Conservation (phyloP, 2,797 vertebrate genomes). For the Halcyon chelicuti region DNA sequence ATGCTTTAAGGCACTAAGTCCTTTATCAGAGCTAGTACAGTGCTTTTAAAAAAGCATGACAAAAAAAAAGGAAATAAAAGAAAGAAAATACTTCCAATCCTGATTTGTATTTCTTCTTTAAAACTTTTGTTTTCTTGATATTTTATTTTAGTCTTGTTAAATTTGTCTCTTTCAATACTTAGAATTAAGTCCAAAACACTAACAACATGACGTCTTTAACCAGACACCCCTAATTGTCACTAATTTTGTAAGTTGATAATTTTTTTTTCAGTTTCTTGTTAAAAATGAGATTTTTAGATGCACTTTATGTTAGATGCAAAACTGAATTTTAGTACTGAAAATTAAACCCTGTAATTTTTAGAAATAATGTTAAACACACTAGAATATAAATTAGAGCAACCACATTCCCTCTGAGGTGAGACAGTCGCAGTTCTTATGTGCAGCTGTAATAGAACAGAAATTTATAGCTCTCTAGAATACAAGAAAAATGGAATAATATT, state of each 20-base stretch:
- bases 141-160: not conserved
- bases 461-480: not conserved
- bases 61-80: not conserved
- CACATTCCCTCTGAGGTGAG: not conserved
- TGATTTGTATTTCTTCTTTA: not conserved
- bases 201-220: not conserved
- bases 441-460: not conserved
- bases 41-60: not conserved
- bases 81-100: not conserved
- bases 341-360: not conserved
- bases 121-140: not conserved
- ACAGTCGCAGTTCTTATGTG: not conserved
- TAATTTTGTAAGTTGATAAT: not conserved
- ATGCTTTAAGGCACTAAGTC: not conserved
- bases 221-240: not conserved
- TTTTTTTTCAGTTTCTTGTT: not conserved
- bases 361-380: not conserved
- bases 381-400: not conserved
- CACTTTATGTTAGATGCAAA: not conserved
- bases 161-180: not conserved
- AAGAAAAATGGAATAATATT: not conserved
- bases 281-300: not conserved
- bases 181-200: not conserved
- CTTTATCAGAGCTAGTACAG: not conserved
- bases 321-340: not conserved